These are phyloP conservation scores for Trypoxylon attenuatum DNA, from an alignment of 2,888 invertebrate genomes.

Conservation along the genomic window DNA sequence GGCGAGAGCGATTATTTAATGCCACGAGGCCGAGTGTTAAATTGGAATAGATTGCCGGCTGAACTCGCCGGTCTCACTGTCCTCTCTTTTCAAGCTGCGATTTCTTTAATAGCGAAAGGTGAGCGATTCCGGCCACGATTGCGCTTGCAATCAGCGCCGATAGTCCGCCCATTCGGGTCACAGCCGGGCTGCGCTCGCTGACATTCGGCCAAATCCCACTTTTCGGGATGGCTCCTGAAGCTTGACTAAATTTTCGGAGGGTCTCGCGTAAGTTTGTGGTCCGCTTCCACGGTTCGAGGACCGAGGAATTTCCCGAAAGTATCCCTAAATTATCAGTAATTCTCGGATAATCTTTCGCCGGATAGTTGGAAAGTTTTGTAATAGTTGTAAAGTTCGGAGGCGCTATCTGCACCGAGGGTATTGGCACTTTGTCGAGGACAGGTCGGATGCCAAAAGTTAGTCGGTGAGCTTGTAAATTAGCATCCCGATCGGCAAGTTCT, in stretches of 20 bases:
- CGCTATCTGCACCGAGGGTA: constrained; percentile 9
- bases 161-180: no score
- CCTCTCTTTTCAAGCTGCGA: constrained; percentile 5
- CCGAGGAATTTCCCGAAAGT: constrained; percentile 35
- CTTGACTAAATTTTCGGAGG: no score
- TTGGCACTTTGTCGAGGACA: constrained; percentile 30
- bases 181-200: no score
- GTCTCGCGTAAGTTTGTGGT: no score
- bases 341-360: constrained; percentile 40
- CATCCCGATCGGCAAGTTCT: constrained; percentile 8
- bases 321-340: constrained; percentile 44
- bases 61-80: constrained; percentile 23
- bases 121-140: no score
- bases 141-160: no score
- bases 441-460: constrained; percentile 27
- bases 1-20: constrained; percentile 69
- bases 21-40: constrained; percentile 68
- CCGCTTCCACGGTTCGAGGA: not conserved
- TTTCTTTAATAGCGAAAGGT: constrained; percentile 40
- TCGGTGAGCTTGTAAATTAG: constrained; percentile 18
- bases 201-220: no score
- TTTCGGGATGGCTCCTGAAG: no score
- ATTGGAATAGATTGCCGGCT: constrained; percentile 68
- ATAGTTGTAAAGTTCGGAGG: constrained; percentile 39
- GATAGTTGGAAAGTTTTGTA: constrained; percentile 34